Conservation (phyloP, 2,888 invertebrate species). For the Synergus itoensis region DNA sequence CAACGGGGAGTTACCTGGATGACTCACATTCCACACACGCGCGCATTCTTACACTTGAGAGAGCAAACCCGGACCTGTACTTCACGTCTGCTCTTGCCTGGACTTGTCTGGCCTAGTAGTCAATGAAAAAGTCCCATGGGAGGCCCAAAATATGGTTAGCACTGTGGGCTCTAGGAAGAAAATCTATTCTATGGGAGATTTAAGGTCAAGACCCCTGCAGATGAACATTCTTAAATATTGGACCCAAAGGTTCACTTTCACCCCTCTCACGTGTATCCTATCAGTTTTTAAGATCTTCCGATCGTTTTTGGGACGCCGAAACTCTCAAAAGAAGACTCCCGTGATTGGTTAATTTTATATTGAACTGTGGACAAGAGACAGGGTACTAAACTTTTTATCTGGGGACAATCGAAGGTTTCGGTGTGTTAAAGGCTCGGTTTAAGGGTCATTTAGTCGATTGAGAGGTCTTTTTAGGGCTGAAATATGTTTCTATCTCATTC, state of each 20-base stretch:
- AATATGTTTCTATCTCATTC: background rate
- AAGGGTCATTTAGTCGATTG: background rate
- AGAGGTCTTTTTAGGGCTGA: background rate
- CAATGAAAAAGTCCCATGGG: constrained; percentile 14
- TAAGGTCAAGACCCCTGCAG: constrained; percentile 21
- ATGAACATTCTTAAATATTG: background rate
- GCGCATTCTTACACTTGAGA: constrained; percentile 53
- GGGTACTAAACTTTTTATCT: background rate
- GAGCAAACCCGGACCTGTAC: constrained; percentile 52
- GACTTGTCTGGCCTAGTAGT: background rate
- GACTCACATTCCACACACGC: constrained; percentile 60
- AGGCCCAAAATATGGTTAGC: background rate
- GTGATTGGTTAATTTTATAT: background rate
- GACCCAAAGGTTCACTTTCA: background rate
- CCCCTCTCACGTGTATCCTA: background rate
- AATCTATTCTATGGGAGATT: constrained; percentile 27
- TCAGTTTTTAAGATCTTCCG: constrained; percentile 11
- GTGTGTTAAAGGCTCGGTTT: background rate
- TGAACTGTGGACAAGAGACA: background rate
- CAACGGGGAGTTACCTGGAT: constrained; percentile 54
- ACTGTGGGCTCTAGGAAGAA: background rate
- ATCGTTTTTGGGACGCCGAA: background rate
- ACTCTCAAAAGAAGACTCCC: background rate
- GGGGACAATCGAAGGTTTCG: background rate
- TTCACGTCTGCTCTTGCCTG: constrained; percentile 15